phyloP scores from a whole-genome alignment of 2,888 invertebrate species.

The Tenthredo amoena region DNA sequence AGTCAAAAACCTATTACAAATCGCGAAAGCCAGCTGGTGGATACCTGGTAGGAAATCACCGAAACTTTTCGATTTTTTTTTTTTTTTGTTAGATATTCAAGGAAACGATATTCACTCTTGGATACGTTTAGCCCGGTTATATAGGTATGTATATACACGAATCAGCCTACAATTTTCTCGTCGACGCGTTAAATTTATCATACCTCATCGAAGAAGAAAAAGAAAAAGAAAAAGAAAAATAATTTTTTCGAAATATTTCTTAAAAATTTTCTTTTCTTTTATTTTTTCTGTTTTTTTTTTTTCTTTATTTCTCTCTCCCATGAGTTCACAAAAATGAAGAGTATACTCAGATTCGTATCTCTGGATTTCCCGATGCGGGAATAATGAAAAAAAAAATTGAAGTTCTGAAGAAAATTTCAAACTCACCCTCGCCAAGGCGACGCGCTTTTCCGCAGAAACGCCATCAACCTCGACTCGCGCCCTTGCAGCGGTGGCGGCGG shows the following conservation, averaged over 20 bases:
- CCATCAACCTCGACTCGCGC: conserved; percentile 92
- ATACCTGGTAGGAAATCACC: not conserved
- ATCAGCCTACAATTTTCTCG: not conserved
- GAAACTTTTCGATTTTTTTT: not conserved
- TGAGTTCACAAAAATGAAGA: not conserved
- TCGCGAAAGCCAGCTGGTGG: not conserved
- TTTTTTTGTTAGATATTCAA: not conserved
- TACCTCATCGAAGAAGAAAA: not conserved
- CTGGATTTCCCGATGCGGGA: not conserved
- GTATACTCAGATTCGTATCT: not conserved
- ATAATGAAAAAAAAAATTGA: not conserved
- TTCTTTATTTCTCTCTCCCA: not conserved
- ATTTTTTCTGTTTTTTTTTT: not conserved
- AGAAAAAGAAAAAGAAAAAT: not conserved
- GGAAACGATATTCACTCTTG: not conserved
- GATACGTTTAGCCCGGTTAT: too few relatives aligned
- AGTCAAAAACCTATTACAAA: conserved; percentile 24
- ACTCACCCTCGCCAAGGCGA: conserved; percentile 89
- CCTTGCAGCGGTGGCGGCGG: conserved; percentile 88
- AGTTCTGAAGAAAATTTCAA: not conserved
- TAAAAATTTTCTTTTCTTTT: not conserved
- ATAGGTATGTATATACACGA: not conserved
- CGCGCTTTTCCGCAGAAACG: conserved; percentile 91
- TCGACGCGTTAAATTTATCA: not conserved
- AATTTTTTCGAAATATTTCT: not conserved